These are phyloP conservation scores for Protobothrops flavoviridis DNA, from an alignment of 2,113 vertebrate genomes.

Conservation along the genomic window DNA sequence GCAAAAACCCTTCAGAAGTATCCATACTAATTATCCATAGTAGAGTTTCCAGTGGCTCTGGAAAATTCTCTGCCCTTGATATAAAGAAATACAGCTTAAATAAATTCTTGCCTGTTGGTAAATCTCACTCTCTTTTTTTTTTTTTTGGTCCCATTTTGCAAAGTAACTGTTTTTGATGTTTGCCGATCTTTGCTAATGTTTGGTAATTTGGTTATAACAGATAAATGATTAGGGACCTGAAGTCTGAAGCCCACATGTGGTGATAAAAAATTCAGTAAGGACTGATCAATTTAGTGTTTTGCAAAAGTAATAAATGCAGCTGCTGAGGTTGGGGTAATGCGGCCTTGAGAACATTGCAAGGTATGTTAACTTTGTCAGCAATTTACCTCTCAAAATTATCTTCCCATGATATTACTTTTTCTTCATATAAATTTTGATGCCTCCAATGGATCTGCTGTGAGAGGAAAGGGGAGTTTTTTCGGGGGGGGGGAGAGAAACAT, in stretches of 20 bases:
- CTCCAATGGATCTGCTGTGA: background rate
- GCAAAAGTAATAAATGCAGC: background rate
- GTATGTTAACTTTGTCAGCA: background rate
- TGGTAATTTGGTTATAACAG: conserved; percentile 28
- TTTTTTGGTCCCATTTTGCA: background rate
- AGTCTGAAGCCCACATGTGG: background rate
- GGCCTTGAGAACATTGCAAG: background rate
- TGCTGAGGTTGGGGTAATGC: background rate
- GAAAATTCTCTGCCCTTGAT: background rate
- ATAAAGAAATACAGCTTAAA: background rate
- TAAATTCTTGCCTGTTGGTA: background rate
- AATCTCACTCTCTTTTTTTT: background rate
- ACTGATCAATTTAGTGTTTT: conserved; percentile 2
- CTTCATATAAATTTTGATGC: background rate
- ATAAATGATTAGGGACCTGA: conserved; percentile 33
- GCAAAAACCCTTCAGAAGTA: background rate
- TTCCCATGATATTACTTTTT: background rate
- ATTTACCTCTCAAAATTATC: background rate
- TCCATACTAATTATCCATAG: background rate
- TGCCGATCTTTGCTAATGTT: background rate
- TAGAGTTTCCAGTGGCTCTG: background rate
- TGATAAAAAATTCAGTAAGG: background rate
- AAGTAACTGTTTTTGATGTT: background rate
- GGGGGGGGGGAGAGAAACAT: background rate
- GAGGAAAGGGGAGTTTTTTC: background rate